Percentiles rank a stretch among this genome's conserved stretches.
These are phyloP conservation scores for Alfaro cultratus DNA, from an alignment of 2,797 vertebrate genomes.

Conservation along the genomic window DNA sequence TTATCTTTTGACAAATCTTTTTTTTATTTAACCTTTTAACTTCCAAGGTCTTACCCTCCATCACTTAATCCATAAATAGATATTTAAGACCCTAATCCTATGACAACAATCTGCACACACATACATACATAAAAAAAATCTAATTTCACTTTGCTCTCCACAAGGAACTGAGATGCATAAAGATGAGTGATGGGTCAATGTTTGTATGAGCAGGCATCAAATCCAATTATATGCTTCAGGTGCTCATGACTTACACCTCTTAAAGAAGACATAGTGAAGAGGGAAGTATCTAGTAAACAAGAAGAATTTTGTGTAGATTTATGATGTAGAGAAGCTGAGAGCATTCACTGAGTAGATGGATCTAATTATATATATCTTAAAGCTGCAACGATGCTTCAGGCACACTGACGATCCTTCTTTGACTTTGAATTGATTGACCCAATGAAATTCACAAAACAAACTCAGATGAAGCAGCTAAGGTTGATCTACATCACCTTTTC, in stretches of 20 bases:
- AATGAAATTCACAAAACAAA: constrained; percentile 17
- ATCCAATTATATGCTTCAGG: constrained; percentile 52
- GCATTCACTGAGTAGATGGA: constrained; percentile 27
- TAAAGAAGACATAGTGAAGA: constrained; percentile 23
- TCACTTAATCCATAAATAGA: constrained; percentile 64
- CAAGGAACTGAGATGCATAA: constrained; percentile 58
- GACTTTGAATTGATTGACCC: constrained; percentile 41
- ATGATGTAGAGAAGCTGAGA: constrained; percentile 31
- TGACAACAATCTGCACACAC: constrained; percentile 29
- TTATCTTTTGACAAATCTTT: constrained; percentile 37
- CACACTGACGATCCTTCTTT: constrained; percentile 7
- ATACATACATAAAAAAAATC: constrained; percentile 18
- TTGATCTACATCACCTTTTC: background rate
- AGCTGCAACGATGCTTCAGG: constrained; percentile 34
- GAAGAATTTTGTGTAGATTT: constrained; percentile 51
- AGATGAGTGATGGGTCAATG: constrained; percentile 68
- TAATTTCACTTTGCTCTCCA: constrained; percentile 51
- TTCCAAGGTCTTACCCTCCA: constrained; percentile 62
- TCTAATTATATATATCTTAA: constrained; percentile 46
- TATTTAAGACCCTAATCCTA: constrained; percentile 69
- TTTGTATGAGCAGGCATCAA: constrained; percentile 60
- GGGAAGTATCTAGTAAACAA: constrained; percentile 13
- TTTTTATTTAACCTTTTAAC: constrained; percentile 43
- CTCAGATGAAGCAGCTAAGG: constrained; percentile 20
- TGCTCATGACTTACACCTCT: constrained; percentile 59